Conservation (phyloP, 2,888 invertebrate species). For the Drosophila falleni region DNA sequence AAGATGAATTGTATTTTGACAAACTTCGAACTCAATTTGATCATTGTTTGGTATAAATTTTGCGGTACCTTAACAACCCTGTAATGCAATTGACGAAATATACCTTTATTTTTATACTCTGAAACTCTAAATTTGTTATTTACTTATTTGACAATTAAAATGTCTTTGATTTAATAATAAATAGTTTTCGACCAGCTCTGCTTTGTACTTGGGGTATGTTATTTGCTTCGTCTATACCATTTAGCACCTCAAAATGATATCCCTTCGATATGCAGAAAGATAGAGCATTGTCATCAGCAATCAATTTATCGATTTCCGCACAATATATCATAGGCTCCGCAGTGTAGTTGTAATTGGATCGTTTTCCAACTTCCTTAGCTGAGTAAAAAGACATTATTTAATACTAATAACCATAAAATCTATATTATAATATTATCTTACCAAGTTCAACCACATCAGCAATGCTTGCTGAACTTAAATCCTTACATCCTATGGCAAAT, state of each 20-base stretch:
- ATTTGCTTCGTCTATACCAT: constrained; percentile 6
- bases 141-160: neutral
- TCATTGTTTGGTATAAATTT: too few relatives aligned
- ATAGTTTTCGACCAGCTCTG: neutral
- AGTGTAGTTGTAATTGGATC: neutral
- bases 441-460: constrained; percentile 24
- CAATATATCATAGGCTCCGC: constrained; percentile 23
- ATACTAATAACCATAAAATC: neutral
- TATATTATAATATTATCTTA: neutral
- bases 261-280: constrained; percentile 35
- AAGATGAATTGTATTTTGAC: neutral
- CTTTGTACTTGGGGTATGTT: too few relatives aligned
- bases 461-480: constrained; percentile 11
- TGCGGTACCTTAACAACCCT: too few relatives aligned
- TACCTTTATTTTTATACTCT: neutral
- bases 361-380: constrained; percentile 27
- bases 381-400: neutral
- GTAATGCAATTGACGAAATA: neutral
- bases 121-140: neutral
- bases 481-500: constrained; percentile 33
- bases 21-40: neutral
- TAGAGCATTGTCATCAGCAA: constrained; percentile 28
- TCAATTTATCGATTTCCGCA: constrained; percentile 15
- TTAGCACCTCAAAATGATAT: constrained; percentile 25
- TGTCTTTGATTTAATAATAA: neutral